phyloP scores from a whole-genome alignment of 2,113 vertebrate genomes.

The Cyprinodon tularosa region DNA sequence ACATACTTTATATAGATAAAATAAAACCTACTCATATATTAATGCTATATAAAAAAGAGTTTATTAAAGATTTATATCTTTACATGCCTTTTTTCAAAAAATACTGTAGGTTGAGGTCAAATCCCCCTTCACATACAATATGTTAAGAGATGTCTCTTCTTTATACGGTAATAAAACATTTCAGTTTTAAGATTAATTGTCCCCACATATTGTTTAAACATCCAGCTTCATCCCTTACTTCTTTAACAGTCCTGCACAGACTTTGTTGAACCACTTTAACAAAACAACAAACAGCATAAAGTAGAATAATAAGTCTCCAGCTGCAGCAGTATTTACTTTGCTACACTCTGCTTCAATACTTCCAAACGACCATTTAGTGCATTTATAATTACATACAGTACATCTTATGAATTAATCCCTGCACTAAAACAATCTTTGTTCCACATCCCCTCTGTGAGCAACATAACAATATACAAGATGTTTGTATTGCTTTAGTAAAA shows the following conservation, averaged over 20 bases:
- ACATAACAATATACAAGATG: conserved; percentile 10
- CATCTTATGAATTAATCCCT: conserved; percentile 38
- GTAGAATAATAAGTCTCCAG: conserved; percentile 25
- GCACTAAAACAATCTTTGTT: conserved; percentile 21
- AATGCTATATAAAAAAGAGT: background rate
- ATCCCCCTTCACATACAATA: background rate
- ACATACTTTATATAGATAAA: background rate
- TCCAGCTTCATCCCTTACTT: conserved; percentile 16
- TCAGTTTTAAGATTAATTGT: background rate
- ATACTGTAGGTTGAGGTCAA: background rate
- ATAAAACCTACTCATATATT: background rate
- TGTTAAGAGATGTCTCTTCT: background rate
- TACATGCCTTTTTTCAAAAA: background rate
- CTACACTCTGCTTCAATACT: conserved; percentile 23
- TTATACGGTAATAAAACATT: background rate
- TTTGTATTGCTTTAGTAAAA: conserved; percentile 10
- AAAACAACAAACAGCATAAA: conserved; percentile 31
- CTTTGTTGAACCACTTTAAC: conserved; percentile 37
- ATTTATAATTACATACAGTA: conserved; percentile 35
- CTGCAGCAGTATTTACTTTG: conserved; percentile 32
- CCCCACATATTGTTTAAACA: conserved; percentile 13
- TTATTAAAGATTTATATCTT: background rate
- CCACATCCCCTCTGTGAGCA: conserved; percentile 10
- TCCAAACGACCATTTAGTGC: conserved; percentile 51
- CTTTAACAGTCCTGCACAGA: conserved; percentile 14